phyloP scores from a whole-genome alignment of 2,113 vertebrate species.

The Xenopus borealis region DNA sequence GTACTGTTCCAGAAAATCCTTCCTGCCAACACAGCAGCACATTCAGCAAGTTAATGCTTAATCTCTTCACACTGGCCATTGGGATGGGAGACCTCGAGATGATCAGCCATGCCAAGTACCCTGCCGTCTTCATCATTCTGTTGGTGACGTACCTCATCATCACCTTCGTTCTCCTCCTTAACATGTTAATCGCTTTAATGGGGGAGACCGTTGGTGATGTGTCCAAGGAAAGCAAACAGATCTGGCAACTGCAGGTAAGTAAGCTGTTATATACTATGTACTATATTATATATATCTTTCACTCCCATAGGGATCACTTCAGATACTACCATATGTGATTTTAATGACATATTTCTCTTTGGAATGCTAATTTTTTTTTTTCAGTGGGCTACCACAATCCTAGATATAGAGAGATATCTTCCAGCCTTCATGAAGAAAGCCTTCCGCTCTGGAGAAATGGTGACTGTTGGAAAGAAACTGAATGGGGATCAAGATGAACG shows the following conservation, averaged over 20 bases:
- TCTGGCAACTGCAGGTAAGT: slow-evolving; percentile 96
- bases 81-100: slow-evolving; percentile 93
- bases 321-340: too few species aligned
- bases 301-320: too few species aligned
- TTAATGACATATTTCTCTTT: too few species aligned
- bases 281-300: too few species aligned
- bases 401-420: slow-evolving; percentile 95
- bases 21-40: slow-evolving; percentile 84
- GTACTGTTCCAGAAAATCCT: slow-evolving; percentile 70
- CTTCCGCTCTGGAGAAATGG: slow-evolving; percentile 92
- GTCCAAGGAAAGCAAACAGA: slow-evolving; percentile 97
- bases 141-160: slow-evolving; percentile 96
- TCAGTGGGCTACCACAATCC: slow-evolving; percentile 96
- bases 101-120: slow-evolving; percentile 84
- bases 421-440: slow-evolving; percentile 85
- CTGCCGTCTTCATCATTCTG: slow-evolving; percentile 86
- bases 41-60: slow-evolving; percentile 89
- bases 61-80: slow-evolving; percentile 95
- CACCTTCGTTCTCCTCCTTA: slow-evolving; percentile 93
- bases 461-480: slow-evolving; percentile 86
- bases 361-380: background rate
- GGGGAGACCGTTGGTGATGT: slow-evolving; percentile 94
- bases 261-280: too few species aligned
- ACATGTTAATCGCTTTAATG: slow-evolving; percentile 99
- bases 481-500: slow-evolving; percentile 85